Percentiles rank a stretch among this genome's conserved stretches.
phyloP scores from a whole-genome alignment of 2,797 vertebrate genomes.

The Meriones psammophilus region DNA sequence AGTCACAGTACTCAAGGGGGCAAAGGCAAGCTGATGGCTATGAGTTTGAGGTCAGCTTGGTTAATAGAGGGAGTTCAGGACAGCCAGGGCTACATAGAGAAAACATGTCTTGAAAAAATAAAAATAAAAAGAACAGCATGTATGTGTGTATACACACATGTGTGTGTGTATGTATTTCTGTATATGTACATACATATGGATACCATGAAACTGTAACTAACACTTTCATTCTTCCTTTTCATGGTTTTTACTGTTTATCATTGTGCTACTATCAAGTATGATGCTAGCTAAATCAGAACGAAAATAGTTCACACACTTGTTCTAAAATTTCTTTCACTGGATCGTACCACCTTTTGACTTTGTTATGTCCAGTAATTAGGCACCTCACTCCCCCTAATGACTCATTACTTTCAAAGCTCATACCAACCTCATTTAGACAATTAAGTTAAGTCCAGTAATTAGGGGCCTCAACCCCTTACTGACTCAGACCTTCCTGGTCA shows the following conservation, averaged over 20 bases:
- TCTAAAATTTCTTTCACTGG: constrained; percentile 9
- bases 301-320: background rate
- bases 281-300: background rate
- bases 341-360: background rate
- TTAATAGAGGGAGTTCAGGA: background rate
- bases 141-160: background rate
- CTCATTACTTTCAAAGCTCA: background rate
- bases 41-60: background rate
- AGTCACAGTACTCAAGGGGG: background rate
- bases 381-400: background rate
- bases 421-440: background rate
- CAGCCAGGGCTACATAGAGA: background rate
- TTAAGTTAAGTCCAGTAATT: background rate
- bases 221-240: constrained; percentile 33
- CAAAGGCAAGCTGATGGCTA: background rate
- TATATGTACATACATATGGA: background rate
- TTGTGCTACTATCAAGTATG: background rate
- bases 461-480: background rate
- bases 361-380: background rate
- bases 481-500: background rate
- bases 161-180: background rate
- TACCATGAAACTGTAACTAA: constrained; percentile 40
- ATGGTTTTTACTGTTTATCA: constrained; percentile 2
- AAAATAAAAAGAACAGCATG: background rate
- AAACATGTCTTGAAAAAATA: background rate